Evolutionary conservation across 2,888 invertebrate species (phyloP).

Genomic region (Aethes cnicana): DNA sequence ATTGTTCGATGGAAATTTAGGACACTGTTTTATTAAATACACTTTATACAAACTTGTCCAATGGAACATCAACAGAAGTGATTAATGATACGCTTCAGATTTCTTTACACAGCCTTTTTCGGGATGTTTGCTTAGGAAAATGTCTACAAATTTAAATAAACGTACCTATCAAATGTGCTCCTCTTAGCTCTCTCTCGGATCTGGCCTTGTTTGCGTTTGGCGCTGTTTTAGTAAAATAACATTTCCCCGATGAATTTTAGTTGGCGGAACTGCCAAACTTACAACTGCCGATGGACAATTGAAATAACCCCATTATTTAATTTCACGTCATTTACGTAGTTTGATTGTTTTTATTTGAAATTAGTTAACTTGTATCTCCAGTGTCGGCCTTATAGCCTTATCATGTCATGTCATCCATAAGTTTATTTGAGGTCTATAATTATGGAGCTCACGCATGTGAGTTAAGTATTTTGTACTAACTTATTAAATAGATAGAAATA

Average conservation of each 20-base stretch:
- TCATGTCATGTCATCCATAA: too few species aligned
- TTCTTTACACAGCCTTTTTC: slow-evolving; percentile 19
- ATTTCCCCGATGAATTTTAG: not conserved
- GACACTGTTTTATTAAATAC: slow-evolving; percentile 24
- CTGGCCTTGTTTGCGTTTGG: not conserved
- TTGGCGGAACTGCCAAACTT: slow-evolving; percentile 5
- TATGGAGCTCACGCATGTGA: too few species aligned
- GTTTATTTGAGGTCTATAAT: too few species aligned
- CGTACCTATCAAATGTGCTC: not conserved
- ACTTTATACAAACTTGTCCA: slow-evolving; percentile 23
- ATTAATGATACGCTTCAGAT: slow-evolving; percentile 27
- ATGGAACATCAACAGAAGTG: slow-evolving; percentile 25
- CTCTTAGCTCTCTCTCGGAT: not conserved
- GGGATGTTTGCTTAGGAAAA: slow-evolving; percentile 14
- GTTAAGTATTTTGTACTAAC: too few species aligned
- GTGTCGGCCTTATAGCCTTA: too few species aligned
- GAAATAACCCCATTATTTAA: not conserved
- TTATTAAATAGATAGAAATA: too few species aligned
- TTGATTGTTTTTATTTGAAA: too few species aligned
- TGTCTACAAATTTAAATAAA: slow-evolving; percentile 14
- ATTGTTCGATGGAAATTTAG: slow-evolving; percentile 24
- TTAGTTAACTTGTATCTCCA: too few species aligned
- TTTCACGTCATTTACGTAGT: too few species aligned
- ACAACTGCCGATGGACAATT: not conserved
- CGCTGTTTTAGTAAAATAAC: slow-evolving; percentile 13